phyloP scores from a whole-genome alignment of 2,797 vertebrate species.

The Halcyon smyrnensis region DNA sequence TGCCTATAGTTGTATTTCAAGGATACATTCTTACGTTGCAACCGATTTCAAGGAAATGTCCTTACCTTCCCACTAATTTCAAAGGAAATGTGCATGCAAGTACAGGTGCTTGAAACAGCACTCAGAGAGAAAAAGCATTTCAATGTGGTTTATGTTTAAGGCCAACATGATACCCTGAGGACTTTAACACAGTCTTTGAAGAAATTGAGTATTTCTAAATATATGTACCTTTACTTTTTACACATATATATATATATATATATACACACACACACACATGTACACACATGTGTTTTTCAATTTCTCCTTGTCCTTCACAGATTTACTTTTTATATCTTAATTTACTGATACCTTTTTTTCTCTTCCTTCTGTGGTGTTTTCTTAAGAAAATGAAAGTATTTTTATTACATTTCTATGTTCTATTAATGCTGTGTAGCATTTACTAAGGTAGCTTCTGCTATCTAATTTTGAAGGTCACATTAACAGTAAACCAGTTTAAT shows the following conservation, averaged over 20 bases:
- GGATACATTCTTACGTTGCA: background rate
- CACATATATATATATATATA: background rate
- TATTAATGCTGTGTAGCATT: slow-evolving; percentile 26
- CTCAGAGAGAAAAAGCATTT: background rate
- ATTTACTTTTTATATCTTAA: background rate
- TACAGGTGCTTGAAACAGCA: slow-evolving; percentile 7
- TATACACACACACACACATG: background rate
- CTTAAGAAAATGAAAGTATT: background rate
- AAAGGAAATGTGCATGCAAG: background rate
- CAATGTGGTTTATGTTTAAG: background rate
- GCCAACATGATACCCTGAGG: background rate
- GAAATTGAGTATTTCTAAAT: background rate
- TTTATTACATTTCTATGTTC: background rate
- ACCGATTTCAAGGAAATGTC: background rate
- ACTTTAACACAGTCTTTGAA: background rate
- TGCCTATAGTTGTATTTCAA: background rate
- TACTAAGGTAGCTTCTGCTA: slow-evolving; percentile 23
- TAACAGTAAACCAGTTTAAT: background rate
- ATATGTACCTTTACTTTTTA: background rate
- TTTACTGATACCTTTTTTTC: background rate
- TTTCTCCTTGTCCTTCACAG: background rate
- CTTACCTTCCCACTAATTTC: background rate
- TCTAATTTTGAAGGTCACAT: background rate
- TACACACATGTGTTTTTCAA: background rate
- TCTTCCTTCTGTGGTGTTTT: background rate